Conservation (phyloP, 2,888 invertebrate genomes). For the Plebejus melissa region DNA sequence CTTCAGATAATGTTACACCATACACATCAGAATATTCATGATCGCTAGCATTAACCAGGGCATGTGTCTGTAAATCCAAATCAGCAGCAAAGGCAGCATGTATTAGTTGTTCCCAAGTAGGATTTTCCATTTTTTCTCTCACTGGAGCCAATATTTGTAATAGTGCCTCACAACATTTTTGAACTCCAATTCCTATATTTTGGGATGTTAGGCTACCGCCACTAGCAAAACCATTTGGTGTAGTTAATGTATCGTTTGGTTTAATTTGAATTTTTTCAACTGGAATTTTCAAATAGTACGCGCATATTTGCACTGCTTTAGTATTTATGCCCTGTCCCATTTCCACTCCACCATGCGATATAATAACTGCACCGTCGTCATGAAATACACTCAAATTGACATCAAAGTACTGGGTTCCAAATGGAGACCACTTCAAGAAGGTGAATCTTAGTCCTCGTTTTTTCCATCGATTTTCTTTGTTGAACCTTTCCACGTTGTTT, state of each 20-base stretch:
- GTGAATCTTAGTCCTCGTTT: conserved; percentile 85
- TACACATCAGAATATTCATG: conserved; percentile 77
- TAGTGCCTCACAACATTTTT: conserved; percentile 45
- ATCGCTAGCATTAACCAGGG: conserved; percentile 63
- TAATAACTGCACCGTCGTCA: conserved; percentile 84
- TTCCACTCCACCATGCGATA: conserved; percentile 86
- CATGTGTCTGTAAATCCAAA: conserved; percentile 75
- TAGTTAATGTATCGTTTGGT: conserved; percentile 77
- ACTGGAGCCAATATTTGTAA: conserved; percentile 56
- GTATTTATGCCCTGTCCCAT: conserved; percentile 91
- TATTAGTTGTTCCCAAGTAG: conserved; percentile 78
- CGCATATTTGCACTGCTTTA: conserved; percentile 82
- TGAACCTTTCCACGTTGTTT: conserved; percentile 75
- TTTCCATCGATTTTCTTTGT: conserved; percentile 85
- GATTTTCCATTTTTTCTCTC: conserved; percentile 63
- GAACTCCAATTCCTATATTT: conserved; percentile 47
- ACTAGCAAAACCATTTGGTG: conserved; percentile 81
- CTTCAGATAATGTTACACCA: conserved; percentile 81
- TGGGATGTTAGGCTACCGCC: conserved; percentile 80
- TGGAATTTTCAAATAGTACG: conserved; percentile 82
- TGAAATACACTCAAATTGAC: conserved; percentile 82
- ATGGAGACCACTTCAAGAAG: conserved; percentile 82
- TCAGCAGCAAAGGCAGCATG: conserved; percentile 65
- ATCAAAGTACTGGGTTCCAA: conserved; percentile 74
- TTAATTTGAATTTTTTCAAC: conserved; percentile 82